Conservation (phyloP, 2,888 invertebrate genomes). For the Agriopis aurantiaria region DNA sequence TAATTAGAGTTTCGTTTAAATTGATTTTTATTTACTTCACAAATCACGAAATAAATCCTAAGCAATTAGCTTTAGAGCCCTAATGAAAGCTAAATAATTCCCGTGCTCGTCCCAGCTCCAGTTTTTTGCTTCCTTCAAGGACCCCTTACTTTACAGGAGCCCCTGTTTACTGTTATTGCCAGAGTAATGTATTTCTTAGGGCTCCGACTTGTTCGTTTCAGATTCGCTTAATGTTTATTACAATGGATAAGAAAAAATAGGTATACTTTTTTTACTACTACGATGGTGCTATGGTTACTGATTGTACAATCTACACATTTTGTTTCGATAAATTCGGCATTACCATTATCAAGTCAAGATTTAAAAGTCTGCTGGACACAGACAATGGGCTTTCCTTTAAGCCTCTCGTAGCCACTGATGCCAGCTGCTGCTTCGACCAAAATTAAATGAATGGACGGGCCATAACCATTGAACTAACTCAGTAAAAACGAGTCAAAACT, state of each 20-base stretch:
- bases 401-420: too few species aligned
- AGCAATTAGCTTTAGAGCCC: conserved; percentile 37
- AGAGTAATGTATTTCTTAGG: conserved; percentile 38
- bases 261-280: conserved; percentile 15
- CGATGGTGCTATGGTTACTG: background rate
- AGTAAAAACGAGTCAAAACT: too few species aligned
- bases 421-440: too few species aligned
- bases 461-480: too few species aligned
- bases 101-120: conserved; percentile 26
- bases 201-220: conserved; percentile 16
- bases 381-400: too few species aligned
- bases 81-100: conserved; percentile 45
- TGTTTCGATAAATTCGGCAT: background rate
- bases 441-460: too few species aligned
- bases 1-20: conserved; percentile 5
- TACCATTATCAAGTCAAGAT: too few species aligned
- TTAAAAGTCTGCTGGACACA: too few species aligned
- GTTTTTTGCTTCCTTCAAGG: conserved; percentile 37
- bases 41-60: conserved; percentile 19
- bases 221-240: conserved; percentile 35
- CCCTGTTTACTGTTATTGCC: conserved; percentile 45
- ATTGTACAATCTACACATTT: background rate
- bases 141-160: conserved; percentile 13
- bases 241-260: conserved; percentile 28
- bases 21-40: conserved; percentile 6